Base-by-base conservation (phyloP, 1,140 invertebrate genomes). In the Hylaeus volcanicus region DNA sequence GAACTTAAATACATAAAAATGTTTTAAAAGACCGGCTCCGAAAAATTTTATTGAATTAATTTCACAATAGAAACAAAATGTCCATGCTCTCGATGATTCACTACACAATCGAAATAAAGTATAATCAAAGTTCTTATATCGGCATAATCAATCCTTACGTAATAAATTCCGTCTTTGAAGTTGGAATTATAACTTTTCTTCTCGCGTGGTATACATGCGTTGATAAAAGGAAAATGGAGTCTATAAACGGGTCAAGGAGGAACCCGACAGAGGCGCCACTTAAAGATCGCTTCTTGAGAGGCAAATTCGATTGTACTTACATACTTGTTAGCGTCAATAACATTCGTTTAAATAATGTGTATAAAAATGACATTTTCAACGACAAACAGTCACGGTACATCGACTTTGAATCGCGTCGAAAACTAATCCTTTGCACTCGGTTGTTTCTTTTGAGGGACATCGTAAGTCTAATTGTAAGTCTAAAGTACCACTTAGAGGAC, bases 201-300 rank as follows among this genome's bases (percentile, higher is more conserved):
- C 80, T 82, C 77, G 82, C 64, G 74, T 78, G 65, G 63, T 51
- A n/a, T 61, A 74, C 53, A 60, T 51, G n/a, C 53, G 76, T 65
- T 37, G 84, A 77, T 76, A 76, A 74, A 58, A 71, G 37, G 15
- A 86, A 87, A 63, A 88, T 88, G 82, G 86, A 75, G 56, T 48
- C 68, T 9, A 9, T 9, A 26, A 41, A 48, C 58, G n/a, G 5
- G 14, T 41, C 15, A 2, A 58, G 14, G 2, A 63, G 43, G 55
- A 51, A 63, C 8, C 3, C 55, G 69, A 73, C 2, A 15, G 5
- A 0, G 65, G 79, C 79, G 85, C 63, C 56, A 3, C 45, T 48
- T 14, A n/a, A 15, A 1, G 12, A 61, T n/a, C 0, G 1, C 0
- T 15, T 43, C 9, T 63, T 0, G 11, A 26, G 78, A 56, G 61